These are phyloP conservation scores for Sigmodon hispidus DNA, from an alignment of 2,113 vertebrate genomes.

Conservation along the genomic window DNA sequence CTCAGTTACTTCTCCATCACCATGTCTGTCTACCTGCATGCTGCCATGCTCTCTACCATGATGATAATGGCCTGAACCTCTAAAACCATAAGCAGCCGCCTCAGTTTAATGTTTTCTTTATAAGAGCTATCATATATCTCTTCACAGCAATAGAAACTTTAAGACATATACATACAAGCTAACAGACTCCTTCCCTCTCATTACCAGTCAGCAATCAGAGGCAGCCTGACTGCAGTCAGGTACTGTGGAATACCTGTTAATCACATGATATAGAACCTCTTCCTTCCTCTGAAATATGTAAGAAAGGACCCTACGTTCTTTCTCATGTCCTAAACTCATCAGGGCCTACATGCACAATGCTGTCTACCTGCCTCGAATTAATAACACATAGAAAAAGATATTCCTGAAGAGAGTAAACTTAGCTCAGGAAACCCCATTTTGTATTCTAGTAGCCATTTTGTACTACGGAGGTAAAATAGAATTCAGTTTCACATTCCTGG, in stretches of 20 bases:
- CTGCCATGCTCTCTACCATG: neutral
- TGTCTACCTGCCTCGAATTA: no score
- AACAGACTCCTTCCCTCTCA: neutral
- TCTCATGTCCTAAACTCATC: neutral
- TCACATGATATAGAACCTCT: neutral
- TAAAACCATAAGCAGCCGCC: neutral
- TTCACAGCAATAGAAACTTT: neutral
- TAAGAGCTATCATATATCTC: neutral
- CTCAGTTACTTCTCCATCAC: no score
- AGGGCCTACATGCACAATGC: neutral
- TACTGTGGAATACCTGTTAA: neutral
- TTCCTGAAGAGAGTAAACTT: no score
- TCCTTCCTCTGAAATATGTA: neutral
- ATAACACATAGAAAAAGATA: no score
- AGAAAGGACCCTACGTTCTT: neutral
- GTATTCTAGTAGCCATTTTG: no score
- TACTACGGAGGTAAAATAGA: no score
- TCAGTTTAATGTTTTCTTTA: neutral
- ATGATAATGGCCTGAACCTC: neutral
- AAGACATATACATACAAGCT: neutral
- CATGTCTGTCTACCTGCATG: neutral
- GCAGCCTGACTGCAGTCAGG: no score
- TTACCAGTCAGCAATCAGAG: neutral
- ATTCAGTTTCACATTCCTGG: no score
- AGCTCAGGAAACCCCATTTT: no score